Percentiles rank a stretch among this genome's conserved stretches.
Conservation (phyloP, 2,113 vertebrate species). For the Triplophysa tibetana region DNA sequence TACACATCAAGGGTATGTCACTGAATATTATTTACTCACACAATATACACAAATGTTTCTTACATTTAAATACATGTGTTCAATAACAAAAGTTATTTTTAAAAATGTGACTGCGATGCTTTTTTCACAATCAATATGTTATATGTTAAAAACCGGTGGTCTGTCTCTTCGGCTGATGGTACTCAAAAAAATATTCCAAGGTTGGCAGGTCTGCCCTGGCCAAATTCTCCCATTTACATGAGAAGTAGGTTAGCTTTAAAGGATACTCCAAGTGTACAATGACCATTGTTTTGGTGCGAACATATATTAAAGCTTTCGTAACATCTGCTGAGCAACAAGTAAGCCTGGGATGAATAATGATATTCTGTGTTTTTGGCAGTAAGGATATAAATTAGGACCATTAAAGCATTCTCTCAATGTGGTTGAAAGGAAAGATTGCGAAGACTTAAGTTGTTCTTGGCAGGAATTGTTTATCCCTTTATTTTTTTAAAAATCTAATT, state of each 20-base stretch:
- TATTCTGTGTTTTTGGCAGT: constrained; percentile 13
- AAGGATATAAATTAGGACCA: constrained; percentile 42
- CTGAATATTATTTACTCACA: no score
- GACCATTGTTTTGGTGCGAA: neutral
- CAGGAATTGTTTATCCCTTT: constrained; percentile 6
- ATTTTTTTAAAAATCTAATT: neutral
- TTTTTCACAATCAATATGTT: no score
- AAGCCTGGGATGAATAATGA: constrained; percentile 2
- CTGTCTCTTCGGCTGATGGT: no score
- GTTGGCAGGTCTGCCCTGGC: no score
- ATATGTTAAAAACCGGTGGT: no score
- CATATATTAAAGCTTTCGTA: neutral
- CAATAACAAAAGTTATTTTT: no score
- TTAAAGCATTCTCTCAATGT: constrained; percentile 39
- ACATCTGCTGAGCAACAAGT: neutral
- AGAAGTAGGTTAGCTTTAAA: constrained; percentile 9
- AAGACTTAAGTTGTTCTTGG: constrained; percentile 48
- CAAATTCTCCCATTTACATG: no score
- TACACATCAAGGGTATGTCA: no score
- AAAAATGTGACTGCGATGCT: no score
- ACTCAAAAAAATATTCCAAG: no score
- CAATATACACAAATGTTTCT: no score
- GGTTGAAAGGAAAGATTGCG: constrained; percentile 46
- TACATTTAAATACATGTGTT: no score
- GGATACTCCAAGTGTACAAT: constrained; percentile 22